Base-by-base conservation (phyloP, 1,140 invertebrate species). In the Anagrus nilaparvatae region DNA sequence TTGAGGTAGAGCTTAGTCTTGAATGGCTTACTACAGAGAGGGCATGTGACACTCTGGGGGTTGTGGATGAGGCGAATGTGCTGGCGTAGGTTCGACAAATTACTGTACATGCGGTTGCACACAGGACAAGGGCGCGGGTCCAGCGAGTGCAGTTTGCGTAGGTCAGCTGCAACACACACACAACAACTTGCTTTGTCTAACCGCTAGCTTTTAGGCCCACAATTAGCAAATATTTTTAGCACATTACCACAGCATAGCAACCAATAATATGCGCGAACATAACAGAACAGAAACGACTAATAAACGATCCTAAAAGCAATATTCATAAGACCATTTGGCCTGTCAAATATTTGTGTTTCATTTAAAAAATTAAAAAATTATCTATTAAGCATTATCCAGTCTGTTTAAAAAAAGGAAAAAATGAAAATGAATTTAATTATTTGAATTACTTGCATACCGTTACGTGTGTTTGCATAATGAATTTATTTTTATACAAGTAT, bases 61-160 rank as follows among this genome's bases (percentile, higher is more conserved):
- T 80, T 79, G 71, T 84, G 81, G 68, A 84, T 82, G 50, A 83
- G 76, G 58, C 80, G 78, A 72, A 83, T 81, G 69, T 84, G 81
- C 69, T 84, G 81, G 53, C 80, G 73, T 60, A 83, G 75, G 71
- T 84, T 83, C 59, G 80, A 83, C 63, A 82, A 74, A 71, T 82
- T 83, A 73, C 78, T 81, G 74, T 84, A 83, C 63, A 81, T 77
- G 60, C 79, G 78, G 55, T 81, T 80, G 72, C 81, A 84, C 69
- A 80, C 76, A 60, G 75, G 77, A 72, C 82, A 83, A 50, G 77
- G 76, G 56, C 76, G 67, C 57, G 77, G 76, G 64, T 78, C 76
- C 67, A 79, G 68, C 60, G 75, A 78, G 67, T 79, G 75, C 62
- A 75, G 71, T 68, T 75, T 77, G 60, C 64, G 66, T 64, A 65